phyloP scores from a whole-genome alignment of 2,797 vertebrate species.

The Esox masquinongy region DNA sequence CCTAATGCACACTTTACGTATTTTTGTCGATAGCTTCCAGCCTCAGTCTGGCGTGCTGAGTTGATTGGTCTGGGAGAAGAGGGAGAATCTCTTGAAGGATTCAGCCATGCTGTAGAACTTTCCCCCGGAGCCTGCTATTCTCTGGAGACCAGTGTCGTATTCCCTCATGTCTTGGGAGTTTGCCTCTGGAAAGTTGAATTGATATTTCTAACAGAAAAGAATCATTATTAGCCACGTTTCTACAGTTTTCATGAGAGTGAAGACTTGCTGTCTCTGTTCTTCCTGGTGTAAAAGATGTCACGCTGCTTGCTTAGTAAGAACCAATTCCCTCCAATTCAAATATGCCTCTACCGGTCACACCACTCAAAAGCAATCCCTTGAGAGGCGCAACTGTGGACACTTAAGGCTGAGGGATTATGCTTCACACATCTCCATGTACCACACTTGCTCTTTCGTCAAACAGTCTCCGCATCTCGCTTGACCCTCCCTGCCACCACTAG shows the following conservation, averaged over 20 bases:
- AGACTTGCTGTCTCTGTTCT: conserved; percentile 42
- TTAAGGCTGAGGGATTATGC: no score
- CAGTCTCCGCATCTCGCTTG: conserved; percentile 26
- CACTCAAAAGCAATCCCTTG: no score
- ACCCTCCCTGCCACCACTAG: conserved; percentile 40
- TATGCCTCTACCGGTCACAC: no score
- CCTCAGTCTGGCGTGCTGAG: conserved; percentile 12
- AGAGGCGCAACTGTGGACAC: no score
- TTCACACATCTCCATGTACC: no score
- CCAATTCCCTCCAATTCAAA: no score
- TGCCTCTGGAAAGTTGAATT: conserved; percentile 46
- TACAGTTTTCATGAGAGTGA: conserved; percentile 28
- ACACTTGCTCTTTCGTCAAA: conserved; percentile 43
- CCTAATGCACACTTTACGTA: neutral
- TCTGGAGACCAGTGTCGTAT: conserved; percentile 43
- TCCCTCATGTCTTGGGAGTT: conserved; percentile 36
- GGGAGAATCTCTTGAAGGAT: conserved; percentile 19
- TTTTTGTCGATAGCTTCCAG: conserved; percentile 12
- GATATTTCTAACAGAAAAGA: conserved; percentile 28
- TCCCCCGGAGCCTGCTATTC: conserved; percentile 51
- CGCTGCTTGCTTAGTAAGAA: no score
- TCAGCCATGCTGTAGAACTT: conserved; percentile 35
- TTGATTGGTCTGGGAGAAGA: conserved; percentile 13
- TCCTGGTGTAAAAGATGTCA: conserved; percentile 4
- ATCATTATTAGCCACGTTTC: conserved; percentile 36